Percentiles rank a stretch among this genome's conserved stretches.
phyloP scores from a whole-genome alignment of 2,113 vertebrate genomes.

The Caranx ignobilis region DNA sequence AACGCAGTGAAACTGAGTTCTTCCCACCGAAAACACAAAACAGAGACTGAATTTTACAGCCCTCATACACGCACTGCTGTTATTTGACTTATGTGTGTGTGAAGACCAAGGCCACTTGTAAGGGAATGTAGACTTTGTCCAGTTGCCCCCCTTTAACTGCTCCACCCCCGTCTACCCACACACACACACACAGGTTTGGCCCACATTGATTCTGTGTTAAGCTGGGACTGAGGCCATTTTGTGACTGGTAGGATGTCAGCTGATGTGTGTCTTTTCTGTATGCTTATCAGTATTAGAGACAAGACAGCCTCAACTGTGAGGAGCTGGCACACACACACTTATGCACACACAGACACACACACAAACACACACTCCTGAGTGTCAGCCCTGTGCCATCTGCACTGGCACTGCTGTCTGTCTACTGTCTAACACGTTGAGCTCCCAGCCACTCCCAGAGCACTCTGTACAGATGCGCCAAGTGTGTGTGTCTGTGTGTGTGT shows the following conservation, averaged over 20 bases:
- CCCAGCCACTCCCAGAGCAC: constrained; percentile 38
- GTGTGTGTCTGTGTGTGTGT: constrained; percentile 30
- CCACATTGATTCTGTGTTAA: constrained; percentile 65
- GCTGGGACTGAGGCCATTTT: constrained; percentile 70
- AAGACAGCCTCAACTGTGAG: constrained; percentile 41
- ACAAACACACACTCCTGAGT: constrained; percentile 22
- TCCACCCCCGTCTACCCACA: constrained; percentile 67
- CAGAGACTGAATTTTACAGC: constrained; percentile 26
- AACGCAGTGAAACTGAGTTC: not conserved
- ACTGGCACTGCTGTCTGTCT: constrained; percentile 54
- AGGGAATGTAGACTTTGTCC: constrained; percentile 86
- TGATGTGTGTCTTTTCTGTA: constrained; percentile 57
- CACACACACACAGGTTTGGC: constrained; percentile 45
- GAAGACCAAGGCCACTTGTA: constrained; percentile 79
- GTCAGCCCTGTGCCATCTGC: constrained; percentile 69
- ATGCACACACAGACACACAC: constrained; percentile 24
- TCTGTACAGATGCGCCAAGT: constrained; percentile 42
- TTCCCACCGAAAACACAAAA: constrained; percentile 10
- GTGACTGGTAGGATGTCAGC: constrained; percentile 38
- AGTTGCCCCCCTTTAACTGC: constrained; percentile 60
- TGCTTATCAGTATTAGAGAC: constrained; percentile 41
- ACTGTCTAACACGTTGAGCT: constrained; percentile 55
- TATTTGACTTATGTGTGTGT: constrained; percentile 38
- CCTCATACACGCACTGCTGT: constrained; percentile 25
- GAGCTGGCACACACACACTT: constrained; percentile 15